phyloP scores from a whole-genome alignment of 37 sponge, comb jelly and placozoan species.

The Spongia lamella region DNA sequence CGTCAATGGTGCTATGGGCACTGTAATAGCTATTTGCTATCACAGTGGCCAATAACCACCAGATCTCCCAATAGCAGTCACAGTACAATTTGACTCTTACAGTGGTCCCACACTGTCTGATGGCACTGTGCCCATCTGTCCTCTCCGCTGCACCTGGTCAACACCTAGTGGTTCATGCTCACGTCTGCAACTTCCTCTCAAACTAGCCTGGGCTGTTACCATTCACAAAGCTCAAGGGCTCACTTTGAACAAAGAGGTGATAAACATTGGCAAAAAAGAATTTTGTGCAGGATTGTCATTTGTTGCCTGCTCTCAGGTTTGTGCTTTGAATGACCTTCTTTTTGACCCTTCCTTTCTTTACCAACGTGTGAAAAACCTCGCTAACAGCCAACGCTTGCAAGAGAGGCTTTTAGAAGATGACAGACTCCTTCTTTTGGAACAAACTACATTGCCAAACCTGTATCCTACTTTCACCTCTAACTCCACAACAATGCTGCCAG shows the following conservation, averaged over 20 bases:
- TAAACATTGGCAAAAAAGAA: too few relatives aligned
- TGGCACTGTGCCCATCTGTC: slow-evolving; percentile 42
- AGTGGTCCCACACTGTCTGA: slow-evolving; percentile 43
- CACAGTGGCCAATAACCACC: slow-evolving; percentile 8
- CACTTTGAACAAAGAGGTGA: too few relatives aligned
- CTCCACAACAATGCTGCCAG: too few relatives aligned
- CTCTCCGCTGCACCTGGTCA: slow-evolving; percentile 23
- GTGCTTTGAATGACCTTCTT: background rate
- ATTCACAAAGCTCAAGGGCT: too few relatives aligned
- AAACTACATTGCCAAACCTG: too few relatives aligned
- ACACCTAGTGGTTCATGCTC: background rate
- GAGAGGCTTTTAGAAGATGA: slow-evolving; percentile 1
- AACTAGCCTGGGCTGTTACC: too few relatives aligned
- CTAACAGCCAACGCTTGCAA: background rate
- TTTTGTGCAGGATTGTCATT: slow-evolving; percentile 3
- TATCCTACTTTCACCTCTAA: too few relatives aligned
- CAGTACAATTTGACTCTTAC: slow-evolving; percentile 32
- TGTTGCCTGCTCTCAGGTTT: slow-evolving; percentile 6
- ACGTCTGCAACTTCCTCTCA: slow-evolving; percentile 30
- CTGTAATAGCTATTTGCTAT: slow-evolving; percentile 21
- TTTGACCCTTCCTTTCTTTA: background rate
- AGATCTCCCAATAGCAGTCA: slow-evolving; percentile 16
- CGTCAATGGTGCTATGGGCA: slow-evolving; percentile 44
- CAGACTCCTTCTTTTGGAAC: background rate
- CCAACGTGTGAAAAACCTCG: slow-evolving; percentile 1